Conservation (phyloP, 2,113 vertebrate species). For the Nothocercus julius region DNA sequence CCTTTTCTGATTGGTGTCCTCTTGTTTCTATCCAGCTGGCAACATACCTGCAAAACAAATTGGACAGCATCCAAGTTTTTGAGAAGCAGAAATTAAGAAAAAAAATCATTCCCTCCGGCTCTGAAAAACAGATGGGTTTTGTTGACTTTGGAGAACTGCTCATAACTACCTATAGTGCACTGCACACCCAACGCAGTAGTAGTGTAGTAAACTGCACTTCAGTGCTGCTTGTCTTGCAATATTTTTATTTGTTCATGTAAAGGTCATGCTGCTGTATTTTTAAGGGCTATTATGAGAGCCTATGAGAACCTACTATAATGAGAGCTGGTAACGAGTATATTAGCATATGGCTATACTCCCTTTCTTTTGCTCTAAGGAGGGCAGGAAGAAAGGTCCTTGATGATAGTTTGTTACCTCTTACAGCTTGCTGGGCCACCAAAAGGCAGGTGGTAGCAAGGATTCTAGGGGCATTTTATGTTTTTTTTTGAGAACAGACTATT, state of each 20-base stretch:
- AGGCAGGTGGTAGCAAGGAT: background rate
- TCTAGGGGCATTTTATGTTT: background rate
- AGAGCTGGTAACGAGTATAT: background rate
- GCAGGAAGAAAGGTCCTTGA: background rate
- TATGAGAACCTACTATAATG: no score
- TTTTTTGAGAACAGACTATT: background rate
- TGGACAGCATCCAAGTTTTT: background rate
- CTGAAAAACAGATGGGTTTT: background rate
- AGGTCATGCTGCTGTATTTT: background rate
- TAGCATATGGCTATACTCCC: background rate
- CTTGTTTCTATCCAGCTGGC: constrained; percentile 76
- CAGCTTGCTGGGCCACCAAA: background rate
- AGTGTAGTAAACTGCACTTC: background rate
- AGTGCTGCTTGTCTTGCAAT: background rate
- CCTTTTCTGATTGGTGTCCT: constrained; percentile 68
- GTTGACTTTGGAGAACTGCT: background rate
- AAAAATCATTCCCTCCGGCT: background rate
- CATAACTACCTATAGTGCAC: background rate
- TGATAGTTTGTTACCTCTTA: background rate
- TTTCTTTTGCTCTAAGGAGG: background rate
- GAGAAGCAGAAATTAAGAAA: background rate
- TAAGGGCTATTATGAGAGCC: background rate
- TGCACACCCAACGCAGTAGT: background rate
- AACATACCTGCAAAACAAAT: constrained; percentile 67
- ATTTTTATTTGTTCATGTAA: background rate